A percentile compares a stretch with the other conserved stretches of the same genome.
These are phyloP conservation scores for Sclerurus mexicanus DNA, from an alignment of 2,113 vertebrate genomes.

Conservation along the genomic window DNA sequence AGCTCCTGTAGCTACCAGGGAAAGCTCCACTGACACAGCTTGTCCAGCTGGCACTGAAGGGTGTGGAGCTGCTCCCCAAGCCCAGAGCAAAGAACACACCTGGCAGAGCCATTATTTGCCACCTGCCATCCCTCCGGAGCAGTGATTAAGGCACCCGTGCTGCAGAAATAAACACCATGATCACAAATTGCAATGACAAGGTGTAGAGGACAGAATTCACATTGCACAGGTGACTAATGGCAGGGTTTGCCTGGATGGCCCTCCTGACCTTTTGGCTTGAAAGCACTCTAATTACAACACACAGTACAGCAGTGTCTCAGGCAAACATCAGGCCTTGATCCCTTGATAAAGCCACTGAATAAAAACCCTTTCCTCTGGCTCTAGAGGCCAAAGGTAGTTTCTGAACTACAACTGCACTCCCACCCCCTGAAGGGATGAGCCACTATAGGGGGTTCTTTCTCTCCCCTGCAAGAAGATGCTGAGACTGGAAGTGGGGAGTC, in stretches of 20 bases:
- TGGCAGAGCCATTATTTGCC: neutral
- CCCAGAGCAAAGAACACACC: neutral
- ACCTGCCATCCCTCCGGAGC: neutral
- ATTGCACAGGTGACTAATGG: neutral
- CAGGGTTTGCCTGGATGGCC: neutral
- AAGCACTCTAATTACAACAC: neutral
- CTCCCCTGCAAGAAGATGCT: neutral
- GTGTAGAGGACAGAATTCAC: neutral
- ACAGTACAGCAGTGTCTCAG: neutral
- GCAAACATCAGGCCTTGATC: neutral
- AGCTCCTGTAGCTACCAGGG: neutral
- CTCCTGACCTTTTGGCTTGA: neutral
- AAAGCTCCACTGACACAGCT: too few relatives aligned
- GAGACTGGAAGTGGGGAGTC: neutral
- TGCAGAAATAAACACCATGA: neutral
- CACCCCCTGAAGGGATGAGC: neutral
- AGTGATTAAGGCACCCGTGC: neutral
- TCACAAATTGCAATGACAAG: neutral
- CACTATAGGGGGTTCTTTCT: neutral
- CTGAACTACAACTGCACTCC: neutral
- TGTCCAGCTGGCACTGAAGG: fast-evolving
- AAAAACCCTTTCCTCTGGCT: neutral
- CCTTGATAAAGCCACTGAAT: neutral
- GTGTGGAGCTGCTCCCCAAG: neutral
- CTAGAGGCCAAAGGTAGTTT: neutral